Base-by-base conservation (phyloP, 2,888 invertebrate species). In the Pollenia amentaria region DNA sequence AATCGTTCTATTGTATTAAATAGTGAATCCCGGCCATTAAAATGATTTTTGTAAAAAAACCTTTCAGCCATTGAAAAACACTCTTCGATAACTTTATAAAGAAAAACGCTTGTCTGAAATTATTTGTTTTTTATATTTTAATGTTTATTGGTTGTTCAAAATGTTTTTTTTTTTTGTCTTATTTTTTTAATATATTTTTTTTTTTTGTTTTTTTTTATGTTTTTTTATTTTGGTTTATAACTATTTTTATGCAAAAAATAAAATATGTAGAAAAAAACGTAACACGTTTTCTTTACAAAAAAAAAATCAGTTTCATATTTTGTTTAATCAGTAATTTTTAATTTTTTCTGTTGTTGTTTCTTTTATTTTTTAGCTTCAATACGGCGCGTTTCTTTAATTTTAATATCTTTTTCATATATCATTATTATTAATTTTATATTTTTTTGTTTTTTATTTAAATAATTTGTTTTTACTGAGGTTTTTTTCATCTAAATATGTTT, bases 281-380 rank as follows among this genome's bases (percentile, higher is more conserved):
- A 92, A 90, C 91, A 90, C 92, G 91, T 91, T 92, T 91, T 92
- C 92, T 90, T 91, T 91, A 91, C 91, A 92, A 92, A 91, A 91
- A 92, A 91, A 91, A 92, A 91, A 92, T 91, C 91, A 91, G 90
- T 90, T 91, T 91, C 89, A 89, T 89, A 89, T 89, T 85, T 89
- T 79, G 65, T 83, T 83, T 76, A 80, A 72, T 89, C 88, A 89
- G 89, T 89, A 88, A 84, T 89, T 89, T 88, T 83, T 29, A 29
- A 29, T 29, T 29, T 29, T 29, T 29, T 29, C 29, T 77, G 85
- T 67, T 55, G 78, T 55, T 87, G 88, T 88, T 89, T 84, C 67
- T 40, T 65, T 88, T 78, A 57, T 82, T n/a, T 87, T 88, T 87
- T 89, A 89, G 81, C 87, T 87, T 87, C 83, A 84, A 87, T 85